phyloP scores from a whole-genome alignment of 2,888 invertebrate genomes.

The Drosophila austrosaltans region DNA sequence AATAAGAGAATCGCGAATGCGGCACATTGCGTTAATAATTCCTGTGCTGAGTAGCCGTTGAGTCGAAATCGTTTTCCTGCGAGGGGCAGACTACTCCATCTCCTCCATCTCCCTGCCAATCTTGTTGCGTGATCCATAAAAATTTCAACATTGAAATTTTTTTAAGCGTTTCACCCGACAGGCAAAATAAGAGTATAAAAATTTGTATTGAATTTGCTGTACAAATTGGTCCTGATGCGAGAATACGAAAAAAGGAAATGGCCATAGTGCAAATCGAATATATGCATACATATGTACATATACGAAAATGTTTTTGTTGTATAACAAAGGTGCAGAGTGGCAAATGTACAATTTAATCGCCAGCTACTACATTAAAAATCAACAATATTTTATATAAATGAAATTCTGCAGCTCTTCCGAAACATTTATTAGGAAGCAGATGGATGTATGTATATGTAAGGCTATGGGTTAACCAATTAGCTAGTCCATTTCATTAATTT shows the following conservation, averaged over 20 bases:
- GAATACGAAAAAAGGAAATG: slow-evolving; percentile 17
- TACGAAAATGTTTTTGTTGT: not conserved
- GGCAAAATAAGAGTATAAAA: slow-evolving; percentile 45
- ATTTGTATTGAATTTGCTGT: slow-evolving; percentile 5
- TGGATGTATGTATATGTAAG: no score
- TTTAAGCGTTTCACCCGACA: slow-evolving; percentile 24
- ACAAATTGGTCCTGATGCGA: slow-evolving; percentile 6
- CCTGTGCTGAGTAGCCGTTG: slow-evolving; percentile 65
- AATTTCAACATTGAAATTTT: slow-evolving; percentile 43
- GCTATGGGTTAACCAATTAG: no score
- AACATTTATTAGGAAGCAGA: no score
- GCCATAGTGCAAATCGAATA: not conserved
- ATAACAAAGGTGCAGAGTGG: not conserved
- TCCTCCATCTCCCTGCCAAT: not conserved
- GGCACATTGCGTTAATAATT: slow-evolving; percentile 68
- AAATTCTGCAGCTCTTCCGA: no score
- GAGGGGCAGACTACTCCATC: not conserved
- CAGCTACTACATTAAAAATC: not conserved
- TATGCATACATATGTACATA: no score
- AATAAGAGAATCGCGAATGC: slow-evolving; percentile 23
- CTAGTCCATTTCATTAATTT: no score
- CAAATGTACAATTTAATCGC: not conserved
- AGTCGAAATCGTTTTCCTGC: slow-evolving; percentile 42
- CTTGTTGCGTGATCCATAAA: slow-evolving; percentile 54
- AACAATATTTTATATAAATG: not conserved